Evolutionary conservation across 2,888 invertebrate species (phyloP).

Genomic region (Tipula helvola): DNA sequence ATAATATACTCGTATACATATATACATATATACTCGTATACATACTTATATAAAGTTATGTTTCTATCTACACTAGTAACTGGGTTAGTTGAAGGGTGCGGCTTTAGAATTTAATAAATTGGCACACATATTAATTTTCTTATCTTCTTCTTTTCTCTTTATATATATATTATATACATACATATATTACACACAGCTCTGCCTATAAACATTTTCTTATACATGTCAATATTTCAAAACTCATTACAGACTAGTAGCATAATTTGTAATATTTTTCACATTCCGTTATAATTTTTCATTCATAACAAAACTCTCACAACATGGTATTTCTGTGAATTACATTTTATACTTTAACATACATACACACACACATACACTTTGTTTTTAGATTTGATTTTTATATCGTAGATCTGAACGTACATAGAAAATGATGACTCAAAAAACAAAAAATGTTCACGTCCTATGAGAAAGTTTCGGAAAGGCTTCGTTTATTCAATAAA

Average conservation of each 20-base stretch:
- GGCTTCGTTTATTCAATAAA: not conserved
- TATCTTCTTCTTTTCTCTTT: not conserved
- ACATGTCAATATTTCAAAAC: not conserved
- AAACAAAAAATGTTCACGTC: not conserved
- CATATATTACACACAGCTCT: not conserved
- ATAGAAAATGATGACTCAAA: not conserved
- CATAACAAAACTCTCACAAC: not conserved
- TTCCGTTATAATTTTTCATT: not conserved
- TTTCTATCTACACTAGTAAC: not conserved
- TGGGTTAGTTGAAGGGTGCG: slow-evolving; percentile 4
- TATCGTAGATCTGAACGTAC: not conserved
- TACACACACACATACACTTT: not conserved
- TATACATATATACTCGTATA: too few relatives aligned
- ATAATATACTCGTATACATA: not conserved
- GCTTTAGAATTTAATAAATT: not conserved
- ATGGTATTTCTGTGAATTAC: not conserved
- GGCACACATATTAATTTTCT: not conserved
- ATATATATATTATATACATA: not conserved
- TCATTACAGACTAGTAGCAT: not conserved
- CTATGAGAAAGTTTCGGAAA: not conserved
- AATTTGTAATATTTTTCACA: not conserved
- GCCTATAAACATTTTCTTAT: not conserved
- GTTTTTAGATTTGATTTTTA: not conserved
- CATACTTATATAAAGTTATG: not conserved
- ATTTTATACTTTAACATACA: not conserved